Base-by-base conservation (phyloP, 2,888 invertebrate genomes). In the Erebia epiphron region DNA sequence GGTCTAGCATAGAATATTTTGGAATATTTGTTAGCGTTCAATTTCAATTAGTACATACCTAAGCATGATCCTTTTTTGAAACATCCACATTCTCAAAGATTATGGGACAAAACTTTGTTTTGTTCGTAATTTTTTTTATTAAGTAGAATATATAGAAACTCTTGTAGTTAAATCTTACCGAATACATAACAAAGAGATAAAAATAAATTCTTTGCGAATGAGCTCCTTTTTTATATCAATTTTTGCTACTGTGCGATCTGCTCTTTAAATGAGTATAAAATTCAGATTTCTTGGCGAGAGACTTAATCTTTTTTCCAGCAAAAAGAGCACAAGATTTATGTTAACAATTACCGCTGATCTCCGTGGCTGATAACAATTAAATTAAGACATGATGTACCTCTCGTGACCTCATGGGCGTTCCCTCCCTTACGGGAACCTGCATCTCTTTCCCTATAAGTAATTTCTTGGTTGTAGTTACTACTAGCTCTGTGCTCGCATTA, bases 341-440 rank as follows among this genome's bases (percentile, higher is more conserved):
- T 83, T 82, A 84, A 85, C 86, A 89, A 86, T 88, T 85, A 87
- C 79, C 77, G 77, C 73, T 76, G 90, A 90, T 91, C 82, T 87
- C 89, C 86, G 89, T 88, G 89, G 84, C 74, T 76, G 91, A 90
- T 91, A 87, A 84, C 79, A 82, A 76, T 83, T 84, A 85, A 88
- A 90, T 89, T 84, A 90, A 90, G 89, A 88, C 86, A 66, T 66
- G 81, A 66, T 66, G 81, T 82, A 80, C 78, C 74, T 78, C 76
- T 83, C 86, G 86, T 88, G 88, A 85, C 84, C 79, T 75, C 78
- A 75, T 75, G 78, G 80, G 77, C 79, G 80, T 81, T 74, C 74
- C 74, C 71, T 76, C 71, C 60, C 70, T 49, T 70, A 58, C 68
- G 50, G 68, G 61, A 57, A 64, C 18, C 49, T 13, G 63, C 60